Percentiles rank a stretch among this genome's conserved stretches.
Evolutionary conservation across 2,888 invertebrate genomes (phyloP).

Genomic region (Cynaeus angustus): DNA sequence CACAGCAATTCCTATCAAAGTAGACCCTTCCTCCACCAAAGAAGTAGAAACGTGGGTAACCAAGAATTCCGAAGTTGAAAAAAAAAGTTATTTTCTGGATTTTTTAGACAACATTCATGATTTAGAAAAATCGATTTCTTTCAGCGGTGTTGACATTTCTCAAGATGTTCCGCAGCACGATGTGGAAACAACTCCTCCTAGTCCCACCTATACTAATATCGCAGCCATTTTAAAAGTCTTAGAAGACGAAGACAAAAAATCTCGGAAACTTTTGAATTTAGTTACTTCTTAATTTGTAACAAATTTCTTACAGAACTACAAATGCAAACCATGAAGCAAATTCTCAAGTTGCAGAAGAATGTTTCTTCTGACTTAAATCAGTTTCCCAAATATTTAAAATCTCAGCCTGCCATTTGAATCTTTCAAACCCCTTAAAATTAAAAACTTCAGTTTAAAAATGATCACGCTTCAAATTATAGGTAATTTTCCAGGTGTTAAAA

Average conservation of each 20-base stretch:
- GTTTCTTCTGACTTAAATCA: too few relatives aligned
- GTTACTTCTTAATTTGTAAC: too few relatives aligned
- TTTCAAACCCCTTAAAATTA: too few relatives aligned
- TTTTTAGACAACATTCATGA: slow-evolving; percentile 62
- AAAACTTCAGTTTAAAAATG: too few relatives aligned
- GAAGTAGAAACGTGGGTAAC: slow-evolving; percentile 67
- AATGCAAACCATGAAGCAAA: slow-evolving; percentile 67
- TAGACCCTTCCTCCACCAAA: slow-evolving; percentile 45
- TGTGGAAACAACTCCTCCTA: slow-evolving; percentile 50
- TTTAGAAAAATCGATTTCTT: slow-evolving; percentile 54
- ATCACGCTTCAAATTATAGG: too few relatives aligned
- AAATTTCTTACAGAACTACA: slow-evolving; percentile 65
- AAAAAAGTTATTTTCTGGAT: slow-evolving; percentile 62
- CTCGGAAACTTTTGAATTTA: slow-evolving; percentile 64
- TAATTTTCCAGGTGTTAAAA: too few relatives aligned
- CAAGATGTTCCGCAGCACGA: slow-evolving; percentile 59
- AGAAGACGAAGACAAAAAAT: slow-evolving; percentile 71
- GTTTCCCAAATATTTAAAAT: too few relatives aligned
- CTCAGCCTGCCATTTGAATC: too few relatives aligned
- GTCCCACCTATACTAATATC: slow-evolving; percentile 70
- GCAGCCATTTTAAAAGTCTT: slow-evolving; percentile 71
- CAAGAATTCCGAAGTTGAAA: slow-evolving; percentile 46
- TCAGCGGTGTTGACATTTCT: slow-evolving; percentile 34
- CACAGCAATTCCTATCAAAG: slow-evolving; percentile 53
- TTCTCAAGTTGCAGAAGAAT: too few relatives aligned